Base-by-base conservation (phyloP, 1,140 invertebrate genomes). In the Brachionus angularis region DNA sequence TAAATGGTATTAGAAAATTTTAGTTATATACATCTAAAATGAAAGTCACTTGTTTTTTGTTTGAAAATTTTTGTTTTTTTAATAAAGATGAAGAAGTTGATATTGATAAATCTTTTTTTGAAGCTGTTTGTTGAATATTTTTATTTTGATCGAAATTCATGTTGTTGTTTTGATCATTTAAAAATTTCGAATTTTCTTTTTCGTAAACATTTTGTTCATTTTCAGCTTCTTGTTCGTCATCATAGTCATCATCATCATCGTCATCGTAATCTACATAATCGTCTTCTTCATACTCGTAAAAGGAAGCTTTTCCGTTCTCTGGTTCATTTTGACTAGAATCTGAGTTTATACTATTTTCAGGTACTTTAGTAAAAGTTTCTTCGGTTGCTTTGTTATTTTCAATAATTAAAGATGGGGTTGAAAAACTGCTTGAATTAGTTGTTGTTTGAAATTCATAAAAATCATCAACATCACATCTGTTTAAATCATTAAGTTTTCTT, bases 211-310 rank as follows among this genome's bases (percentile, higher is more conserved):
- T 58, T 10, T 33, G 23, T 39, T 21, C 21, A 36, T 42, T n/a
- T 39, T 58, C 53, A 0, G 18, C 53, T 2, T 58, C 53, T 3
- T 58, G 33, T 16, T 58, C 53, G 16, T 39, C 53, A 10, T 25
- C 53, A 21, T 23, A 31, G 21, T 39, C 47, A 25, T 50, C 47
- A 16, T 50, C 47, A 50, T 58, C 53, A 12, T 58, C 53, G 27
- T 58, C 53, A 39, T 58, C 53, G 27, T 42, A 58, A 36, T 31
- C 53, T 25, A 58, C 53, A 58, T 58, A 58, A 36, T 58, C 53
- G 39, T 58, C 53, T 12, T 58, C 36, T 39, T 39, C 5, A 42
- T 58, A 58, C 23, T 58, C 53, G 39, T 58, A 58, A 23, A 58
- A 23, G 39, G 36, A 58, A 58, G 36, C 39, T 7, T 58, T 23